phyloP scores from a whole-genome alignment of 1,140 invertebrate genomes.

The Trachymyrmex septentrionalis region DNA sequence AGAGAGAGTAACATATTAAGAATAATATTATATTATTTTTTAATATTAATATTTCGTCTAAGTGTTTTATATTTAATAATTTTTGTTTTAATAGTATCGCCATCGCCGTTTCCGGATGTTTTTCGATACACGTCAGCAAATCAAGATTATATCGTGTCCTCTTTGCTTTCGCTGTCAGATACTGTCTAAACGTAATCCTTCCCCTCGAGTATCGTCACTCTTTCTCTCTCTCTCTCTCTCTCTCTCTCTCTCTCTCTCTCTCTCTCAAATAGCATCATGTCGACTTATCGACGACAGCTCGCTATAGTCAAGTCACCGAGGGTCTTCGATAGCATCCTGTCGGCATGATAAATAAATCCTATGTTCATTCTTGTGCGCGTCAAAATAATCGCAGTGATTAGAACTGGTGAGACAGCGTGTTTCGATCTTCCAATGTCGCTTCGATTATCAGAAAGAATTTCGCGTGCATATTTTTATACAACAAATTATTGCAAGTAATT shows the following conservation, averaged over 20 bases:
- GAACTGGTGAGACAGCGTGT: neutral
- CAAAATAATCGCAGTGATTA: neutral
- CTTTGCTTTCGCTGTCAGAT: constrained; percentile 56
- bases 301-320: constrained; percentile 14
- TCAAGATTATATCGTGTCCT: constrained; percentile 44
- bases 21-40: too few species aligned
- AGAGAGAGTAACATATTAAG: too few species aligned
- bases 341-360: neutral
- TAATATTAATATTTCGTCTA: too few species aligned
- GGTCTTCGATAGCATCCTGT: constrained; percentile 6
- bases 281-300: constrained; percentile 67
- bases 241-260: neutral
- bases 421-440: neutral
- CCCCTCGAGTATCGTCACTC: constrained; percentile 7
- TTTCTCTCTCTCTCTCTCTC: neutral
- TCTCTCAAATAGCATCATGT: constrained; percentile 22
- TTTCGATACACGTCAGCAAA: constrained; percentile 5
- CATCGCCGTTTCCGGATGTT: neutral
- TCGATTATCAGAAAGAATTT: neutral
- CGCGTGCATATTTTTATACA: neutral
- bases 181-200: constrained; percentile 58
- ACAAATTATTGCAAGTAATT: neutral
- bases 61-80: neutral
- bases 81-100: neutral
- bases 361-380: neutral